Evolutionary conservation across 2,888 invertebrate species (phyloP).

Genomic region (Archips xylosteana): DNA sequence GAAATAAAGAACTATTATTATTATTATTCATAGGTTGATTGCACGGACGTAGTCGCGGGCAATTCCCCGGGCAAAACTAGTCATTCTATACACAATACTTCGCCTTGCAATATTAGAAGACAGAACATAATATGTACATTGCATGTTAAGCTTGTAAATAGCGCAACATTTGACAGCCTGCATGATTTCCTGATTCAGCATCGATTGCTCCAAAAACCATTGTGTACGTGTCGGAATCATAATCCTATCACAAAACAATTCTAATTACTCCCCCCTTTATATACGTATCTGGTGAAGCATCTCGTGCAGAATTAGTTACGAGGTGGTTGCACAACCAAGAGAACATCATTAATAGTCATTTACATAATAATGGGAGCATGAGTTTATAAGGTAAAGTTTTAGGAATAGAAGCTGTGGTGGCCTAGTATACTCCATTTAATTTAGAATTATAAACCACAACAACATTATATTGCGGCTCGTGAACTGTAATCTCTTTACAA

Average conservation of each 20-base stretch:
- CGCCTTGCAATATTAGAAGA: neutral
- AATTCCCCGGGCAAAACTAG: no score
- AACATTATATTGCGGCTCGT: no score
- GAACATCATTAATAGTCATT: conserved; percentile 36
- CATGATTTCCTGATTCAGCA: neutral
- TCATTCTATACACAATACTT: no score
- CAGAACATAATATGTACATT: neutral
- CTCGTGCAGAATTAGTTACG: conserved; percentile 30
- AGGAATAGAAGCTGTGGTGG: no score
- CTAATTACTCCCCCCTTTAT: neutral
- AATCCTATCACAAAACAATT: conserved; percentile 22
- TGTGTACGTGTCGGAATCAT: conserved; percentile 3
- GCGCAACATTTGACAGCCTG: neutral
- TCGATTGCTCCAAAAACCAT: conserved; percentile 1
- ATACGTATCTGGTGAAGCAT: conserved; percentile 13
- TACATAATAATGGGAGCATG: conserved; percentile 39
- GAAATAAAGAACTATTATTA: no score
- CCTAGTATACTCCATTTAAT: no score
- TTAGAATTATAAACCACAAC: no score
- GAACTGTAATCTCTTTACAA: no score
- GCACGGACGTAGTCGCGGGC: no score
- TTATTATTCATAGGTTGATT: no score
- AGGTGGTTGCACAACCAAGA: conserved; percentile 24
- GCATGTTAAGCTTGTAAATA: neutral
- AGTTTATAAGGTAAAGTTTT: neutral